A percentile compares a stretch with the other conserved stretches of the same genome.
These are phyloP conservation scores for Carassius carassius DNA, from an alignment of 2,113 vertebrate species.

Conservation along the genomic window DNA sequence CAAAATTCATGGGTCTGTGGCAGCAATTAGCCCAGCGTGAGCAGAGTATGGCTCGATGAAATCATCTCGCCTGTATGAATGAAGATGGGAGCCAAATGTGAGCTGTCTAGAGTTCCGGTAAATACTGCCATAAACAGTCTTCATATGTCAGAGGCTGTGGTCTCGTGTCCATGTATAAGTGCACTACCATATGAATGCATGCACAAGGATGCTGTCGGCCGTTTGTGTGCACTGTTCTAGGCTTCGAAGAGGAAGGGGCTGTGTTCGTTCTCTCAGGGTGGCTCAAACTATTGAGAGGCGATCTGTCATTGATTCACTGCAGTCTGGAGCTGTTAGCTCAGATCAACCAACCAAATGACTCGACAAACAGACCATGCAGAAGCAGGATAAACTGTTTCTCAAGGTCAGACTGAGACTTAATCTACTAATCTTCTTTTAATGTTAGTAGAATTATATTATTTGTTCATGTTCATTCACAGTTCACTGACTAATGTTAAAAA, in stretches of 20 bases:
- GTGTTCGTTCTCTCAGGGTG: background rate
- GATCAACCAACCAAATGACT: background rate
- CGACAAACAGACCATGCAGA: background rate
- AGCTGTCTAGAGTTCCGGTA: slow-evolving; percentile 45
- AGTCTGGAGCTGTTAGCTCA: background rate
- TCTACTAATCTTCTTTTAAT: too few species aligned
- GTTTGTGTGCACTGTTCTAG: slow-evolving; percentile 3
- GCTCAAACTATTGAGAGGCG: slow-evolving; percentile 37
- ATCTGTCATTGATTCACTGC: slow-evolving; percentile 23
- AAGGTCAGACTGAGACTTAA: background rate
- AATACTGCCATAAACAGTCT: slow-evolving; percentile 49
- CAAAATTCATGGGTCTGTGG: background rate
- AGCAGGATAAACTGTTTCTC: background rate
- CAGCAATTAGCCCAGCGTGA: slow-evolving; percentile 52
- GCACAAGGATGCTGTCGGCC: background rate
- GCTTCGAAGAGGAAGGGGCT: slow-evolving; percentile 2
- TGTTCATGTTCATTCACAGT: too few species aligned
- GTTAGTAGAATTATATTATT: too few species aligned
- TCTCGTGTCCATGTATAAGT: background rate
- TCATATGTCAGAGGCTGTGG: background rate
- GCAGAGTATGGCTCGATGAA: background rate
- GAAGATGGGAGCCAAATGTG: slow-evolving; percentile 52
- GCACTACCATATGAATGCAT: slow-evolving; percentile 1
- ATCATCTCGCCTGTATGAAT: slow-evolving; percentile 45
- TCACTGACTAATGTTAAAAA: too few species aligned